Evolutionary conservation across 2,888 invertebrate species (phyloP).

Genomic region (Tolmerus cingulatus): DNA sequence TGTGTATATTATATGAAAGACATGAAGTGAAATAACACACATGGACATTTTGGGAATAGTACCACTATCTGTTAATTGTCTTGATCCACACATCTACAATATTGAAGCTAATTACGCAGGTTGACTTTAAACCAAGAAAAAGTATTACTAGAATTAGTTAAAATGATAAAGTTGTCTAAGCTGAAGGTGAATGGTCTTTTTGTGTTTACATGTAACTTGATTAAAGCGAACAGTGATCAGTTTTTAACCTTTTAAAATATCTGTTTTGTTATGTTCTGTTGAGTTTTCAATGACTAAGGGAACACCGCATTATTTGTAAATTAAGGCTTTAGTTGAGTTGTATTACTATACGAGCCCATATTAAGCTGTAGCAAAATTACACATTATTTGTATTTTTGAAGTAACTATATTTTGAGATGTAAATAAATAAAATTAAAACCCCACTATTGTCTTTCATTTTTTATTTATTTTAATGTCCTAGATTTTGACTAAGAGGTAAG

Average conservation of each 20-base stretch:
- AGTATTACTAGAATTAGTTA: slow-evolving; percentile 14
- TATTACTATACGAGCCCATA: not conserved
- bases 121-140: not conserved
- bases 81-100: not conserved
- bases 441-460: not conserved
- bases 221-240: not conserved
- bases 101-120: not conserved
- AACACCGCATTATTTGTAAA: not conserved
- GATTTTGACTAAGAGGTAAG: not conserved
- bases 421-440: slow-evolving; percentile 14
- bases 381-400: not conserved
- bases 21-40: not conserved
- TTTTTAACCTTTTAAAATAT: not conserved
- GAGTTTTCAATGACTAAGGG: not conserved
- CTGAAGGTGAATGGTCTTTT: not conserved
- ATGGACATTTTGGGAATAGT: not conserved
- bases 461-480: not conserved
- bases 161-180: not conserved
- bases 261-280: not conserved
- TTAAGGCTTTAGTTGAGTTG: not conserved
- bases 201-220: not conserved
- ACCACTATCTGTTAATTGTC: not conserved
- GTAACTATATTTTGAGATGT: not conserved
- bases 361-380: not conserved
- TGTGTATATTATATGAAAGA: not conserved